These are phyloP conservation scores for Dermatemys mawii DNA, from an alignment of 2,113 vertebrate species.

Conservation along the genomic window DNA sequence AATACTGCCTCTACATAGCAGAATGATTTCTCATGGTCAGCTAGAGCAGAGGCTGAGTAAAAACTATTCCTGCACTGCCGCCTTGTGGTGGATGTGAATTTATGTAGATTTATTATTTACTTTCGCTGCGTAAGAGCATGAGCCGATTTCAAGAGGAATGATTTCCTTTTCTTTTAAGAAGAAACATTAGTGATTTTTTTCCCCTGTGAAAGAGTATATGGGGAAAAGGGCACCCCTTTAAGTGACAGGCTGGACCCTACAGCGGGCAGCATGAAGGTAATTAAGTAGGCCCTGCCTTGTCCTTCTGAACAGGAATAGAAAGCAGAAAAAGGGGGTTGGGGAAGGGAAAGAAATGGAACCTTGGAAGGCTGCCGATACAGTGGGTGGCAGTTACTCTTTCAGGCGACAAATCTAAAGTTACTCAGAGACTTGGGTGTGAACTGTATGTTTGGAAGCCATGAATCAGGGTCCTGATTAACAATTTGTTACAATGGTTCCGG, in stretches of 20 bases:
- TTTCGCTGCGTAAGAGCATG: neutral
- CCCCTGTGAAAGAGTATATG: no score
- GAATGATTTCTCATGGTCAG: neutral
- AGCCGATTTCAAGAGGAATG: neutral
- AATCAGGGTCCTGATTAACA: neutral
- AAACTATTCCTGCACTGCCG: slow-evolving; percentile 23
- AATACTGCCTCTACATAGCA: rapidly evolving
- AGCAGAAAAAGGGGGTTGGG: neutral
- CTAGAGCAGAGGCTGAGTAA: neutral
- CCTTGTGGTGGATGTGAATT: slow-evolving; percentile 9
- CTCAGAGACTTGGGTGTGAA: neutral
- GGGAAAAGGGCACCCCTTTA: neutral
- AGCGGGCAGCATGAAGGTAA: neutral
- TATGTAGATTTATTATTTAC: neutral
- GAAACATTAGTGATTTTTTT: neutral
- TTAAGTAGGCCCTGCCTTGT: neutral
- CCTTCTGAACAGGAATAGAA: neutral
- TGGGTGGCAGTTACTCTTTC: neutral
- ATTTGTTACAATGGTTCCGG: neutral
- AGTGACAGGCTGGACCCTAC: neutral
- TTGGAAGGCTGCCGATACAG: neutral
- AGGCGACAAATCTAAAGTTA: neutral
- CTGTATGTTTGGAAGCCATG: neutral
- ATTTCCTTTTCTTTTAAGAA: neutral
- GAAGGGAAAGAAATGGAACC: neutral